Percentiles rank a stretch among this genome's conserved stretches.
Conservation (phyloP, 1,140 invertebrate genomes). For the Atta texana region DNA sequence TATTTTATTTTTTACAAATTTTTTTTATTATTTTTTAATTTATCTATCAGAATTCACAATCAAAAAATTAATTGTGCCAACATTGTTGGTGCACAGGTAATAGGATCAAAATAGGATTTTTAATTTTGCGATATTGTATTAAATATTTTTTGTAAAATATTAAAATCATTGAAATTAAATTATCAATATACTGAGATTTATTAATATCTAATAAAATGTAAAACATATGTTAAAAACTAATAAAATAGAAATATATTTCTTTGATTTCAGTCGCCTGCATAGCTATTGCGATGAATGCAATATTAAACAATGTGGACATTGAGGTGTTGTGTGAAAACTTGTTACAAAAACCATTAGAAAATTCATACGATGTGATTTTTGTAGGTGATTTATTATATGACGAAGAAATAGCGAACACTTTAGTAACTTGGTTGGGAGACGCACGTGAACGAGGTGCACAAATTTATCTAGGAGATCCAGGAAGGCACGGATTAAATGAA, state of each 20-base stretch:
- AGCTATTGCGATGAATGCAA: slow-evolving; percentile 85
- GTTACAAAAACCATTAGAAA: slow-evolving; percentile 70
- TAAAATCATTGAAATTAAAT: background rate
- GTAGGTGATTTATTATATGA: slow-evolving; percentile 88
- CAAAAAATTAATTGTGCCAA: too few species aligned
- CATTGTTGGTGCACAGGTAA: too few species aligned
- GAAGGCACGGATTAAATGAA: slow-evolving; percentile 78
- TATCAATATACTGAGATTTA: background rate
- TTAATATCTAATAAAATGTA: background rate
- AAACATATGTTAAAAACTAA: background rate
- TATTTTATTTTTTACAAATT: too few species aligned
- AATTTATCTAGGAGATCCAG: slow-evolving; percentile 83
- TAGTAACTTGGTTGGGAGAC: slow-evolving; percentile 85
- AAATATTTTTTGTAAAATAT: background rate
- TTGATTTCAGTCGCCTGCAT: slow-evolving; percentile 81
- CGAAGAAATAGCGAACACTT: slow-evolving; percentile 83
- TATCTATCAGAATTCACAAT: too few species aligned
- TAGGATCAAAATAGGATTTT: background rate
- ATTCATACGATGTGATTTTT: slow-evolving; percentile 85
- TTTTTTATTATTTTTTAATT: too few species aligned
- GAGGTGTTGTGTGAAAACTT: slow-evolving; percentile 82
- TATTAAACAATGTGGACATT: slow-evolving; percentile 84
- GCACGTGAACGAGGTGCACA: slow-evolving; percentile 77
- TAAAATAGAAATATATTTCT: background rate
- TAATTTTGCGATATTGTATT: background rate